These are phyloP conservation scores for Neosilurus mollespiculum DNA, from an alignment of 2,797 vertebrate genomes.

Conservation along the genomic window DNA sequence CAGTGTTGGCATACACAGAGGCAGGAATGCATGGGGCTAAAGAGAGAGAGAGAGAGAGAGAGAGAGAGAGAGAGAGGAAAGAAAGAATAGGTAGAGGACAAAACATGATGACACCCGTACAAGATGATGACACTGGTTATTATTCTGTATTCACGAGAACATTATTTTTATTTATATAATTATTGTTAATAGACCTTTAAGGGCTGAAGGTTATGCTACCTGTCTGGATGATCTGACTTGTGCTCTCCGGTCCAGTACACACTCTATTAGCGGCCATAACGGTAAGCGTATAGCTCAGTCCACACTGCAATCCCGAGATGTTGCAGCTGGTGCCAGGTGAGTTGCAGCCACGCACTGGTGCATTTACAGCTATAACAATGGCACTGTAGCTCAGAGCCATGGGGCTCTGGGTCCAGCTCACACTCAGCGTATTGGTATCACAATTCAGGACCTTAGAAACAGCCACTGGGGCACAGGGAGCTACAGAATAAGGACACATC, in stretches of 20 bases:
- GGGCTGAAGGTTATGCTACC: slow-evolving; percentile 53
- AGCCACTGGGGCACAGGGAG: slow-evolving; percentile 66
- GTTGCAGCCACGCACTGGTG: slow-evolving; percentile 56
- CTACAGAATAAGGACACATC: slow-evolving; percentile 50
- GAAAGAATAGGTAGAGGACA: background rate
- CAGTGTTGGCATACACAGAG: slow-evolving; percentile 53
- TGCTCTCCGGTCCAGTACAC: slow-evolving; percentile 65
- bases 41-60: background rate
- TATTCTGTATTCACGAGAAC: too few relatives aligned
- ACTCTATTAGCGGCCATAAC: slow-evolving; percentile 63
- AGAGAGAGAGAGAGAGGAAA: background rate
- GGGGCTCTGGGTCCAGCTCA: slow-evolving; percentile 63
- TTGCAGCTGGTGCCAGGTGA: slow-evolving; percentile 61
- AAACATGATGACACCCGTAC: background rate
- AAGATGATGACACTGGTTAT: background rate
- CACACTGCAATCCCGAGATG: slow-evolving; percentile 64
- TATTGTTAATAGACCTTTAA: background rate
- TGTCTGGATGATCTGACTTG: slow-evolving; percentile 55
- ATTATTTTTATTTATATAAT: background rate
- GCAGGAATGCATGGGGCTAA: slow-evolving; percentile 70
- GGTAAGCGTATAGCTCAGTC: slow-evolving; percentile 65
- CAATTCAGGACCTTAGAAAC: slow-evolving; percentile 64
- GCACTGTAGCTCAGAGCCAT: slow-evolving; percentile 64
- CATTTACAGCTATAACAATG: slow-evolving; percentile 40
- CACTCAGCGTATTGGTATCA: slow-evolving; percentile 59